Base-by-base conservation (phyloP, 2,797 vertebrate species). In the Pangasius sanitwongsei region DNA sequence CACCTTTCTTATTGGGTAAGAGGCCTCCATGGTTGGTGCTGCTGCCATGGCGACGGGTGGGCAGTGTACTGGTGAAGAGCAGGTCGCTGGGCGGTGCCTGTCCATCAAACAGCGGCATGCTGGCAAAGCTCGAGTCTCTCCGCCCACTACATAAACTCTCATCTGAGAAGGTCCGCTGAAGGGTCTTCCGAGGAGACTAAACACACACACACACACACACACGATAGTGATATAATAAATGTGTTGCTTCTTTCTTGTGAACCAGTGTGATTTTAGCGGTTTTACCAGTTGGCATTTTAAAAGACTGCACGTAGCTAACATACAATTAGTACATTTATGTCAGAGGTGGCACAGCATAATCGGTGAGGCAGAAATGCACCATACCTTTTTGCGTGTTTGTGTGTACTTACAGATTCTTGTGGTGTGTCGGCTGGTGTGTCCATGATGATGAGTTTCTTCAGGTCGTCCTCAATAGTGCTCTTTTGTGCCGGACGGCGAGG, bases 361-460 rank as follows among this genome's bases (percentile, higher is more conserved):
- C 25, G 4, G 2, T 28, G 41, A 74, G 20, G 70, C 70, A 25
- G 20, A 25, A 44, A 20, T 9, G 2, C 37, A 72, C 18, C 7
- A 37, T 41, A 20, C 4, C n/a, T 34, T 31, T 69, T 15, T 61
- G 55, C 2, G 53, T 85, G 70, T 69, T 31, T 72, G 20, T 20
- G 48, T 80, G 69, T 25, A 8, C 86, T 88, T 20, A 97, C 96
- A 7, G 92, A 93, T 11, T 97, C 97, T 86, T 96, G 93, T 23
- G 96, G 94, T 0, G 93, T 94, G 63, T 96, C 96, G 34, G 93
- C 92, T 0, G 96, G 94, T 92, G 95, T 95, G 95, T 99, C 98
- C 97, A 98, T 97, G 94, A 98, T 97, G 89, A 99, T 99, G 84
- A 99, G 96, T 50, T 97, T 98, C 93, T 98, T 98, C 85, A 99